Conservation (phyloP, 2,888 invertebrate species). For the Ectropis crepuscularia region DNA sequence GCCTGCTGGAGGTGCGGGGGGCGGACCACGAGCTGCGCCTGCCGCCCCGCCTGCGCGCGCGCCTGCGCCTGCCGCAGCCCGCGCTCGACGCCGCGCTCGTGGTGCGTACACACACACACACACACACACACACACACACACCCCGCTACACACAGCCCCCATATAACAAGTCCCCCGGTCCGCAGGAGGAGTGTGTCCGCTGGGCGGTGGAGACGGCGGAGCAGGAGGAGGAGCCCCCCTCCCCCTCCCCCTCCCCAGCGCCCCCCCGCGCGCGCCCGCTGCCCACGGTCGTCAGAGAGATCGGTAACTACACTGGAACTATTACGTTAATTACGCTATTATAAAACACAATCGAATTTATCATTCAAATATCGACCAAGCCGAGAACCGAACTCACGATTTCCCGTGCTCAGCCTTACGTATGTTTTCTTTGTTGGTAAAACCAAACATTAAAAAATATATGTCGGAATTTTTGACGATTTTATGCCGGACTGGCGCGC, state of each 20-base stretch:
- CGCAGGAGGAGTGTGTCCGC: constrained; percentile 67
- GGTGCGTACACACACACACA: constrained; percentile 48
- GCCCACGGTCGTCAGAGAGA: constrained; percentile 28
- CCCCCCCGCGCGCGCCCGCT: constrained; percentile 21
- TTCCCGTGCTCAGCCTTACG: too few relatives aligned
- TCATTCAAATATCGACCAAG: too few relatives aligned
- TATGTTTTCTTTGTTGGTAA: too few relatives aligned
- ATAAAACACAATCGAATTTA: too few relatives aligned
- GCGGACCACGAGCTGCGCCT: constrained; percentile 88
- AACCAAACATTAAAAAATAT: too few relatives aligned
- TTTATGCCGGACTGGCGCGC: too few relatives aligned
- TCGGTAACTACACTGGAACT: constrained; percentile 27
- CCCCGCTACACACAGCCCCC: too few relatives aligned
- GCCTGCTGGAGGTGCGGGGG: constrained; percentile 87
- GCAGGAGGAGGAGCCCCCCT: constrained; percentile 29
- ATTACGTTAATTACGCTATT: too few relatives aligned
- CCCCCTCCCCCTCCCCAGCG: constrained; percentile 23
- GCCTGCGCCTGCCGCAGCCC: constrained; percentile 87
- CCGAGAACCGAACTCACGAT: too few relatives aligned
- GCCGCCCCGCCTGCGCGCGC: constrained; percentile 83
- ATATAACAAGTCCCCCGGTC: too few relatives aligned
- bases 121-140: too few relatives aligned
- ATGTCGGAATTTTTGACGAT: too few relatives aligned
- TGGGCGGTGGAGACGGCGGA: constrained; percentile 55
- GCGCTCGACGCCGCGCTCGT: constrained; percentile 86